phyloP scores from a whole-genome alignment of 2,888 invertebrate species.

The Hypolimnas misippus region DNA sequence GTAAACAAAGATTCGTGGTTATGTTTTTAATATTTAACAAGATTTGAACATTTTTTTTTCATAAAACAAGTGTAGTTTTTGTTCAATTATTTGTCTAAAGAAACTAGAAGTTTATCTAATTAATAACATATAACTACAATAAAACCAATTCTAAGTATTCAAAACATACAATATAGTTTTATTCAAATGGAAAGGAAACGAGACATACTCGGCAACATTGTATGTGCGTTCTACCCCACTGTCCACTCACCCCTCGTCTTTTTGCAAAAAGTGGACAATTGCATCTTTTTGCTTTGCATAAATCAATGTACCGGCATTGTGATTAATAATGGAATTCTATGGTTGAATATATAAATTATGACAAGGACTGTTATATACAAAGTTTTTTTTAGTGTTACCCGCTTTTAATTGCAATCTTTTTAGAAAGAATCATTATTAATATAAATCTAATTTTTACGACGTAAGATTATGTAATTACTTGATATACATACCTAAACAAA shows the following conservation, averaged over 20 bases:
- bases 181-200: slow-evolving; percentile 20
- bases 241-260: slow-evolving; percentile 56
- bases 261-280: slow-evolving; percentile 74
- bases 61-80: too few relatives aligned
- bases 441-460: not conserved
- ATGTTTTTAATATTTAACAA: too few relatives aligned
- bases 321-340: slow-evolving; percentile 33
- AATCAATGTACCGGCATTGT: slow-evolving; percentile 72
- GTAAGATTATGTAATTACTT: not conserved
- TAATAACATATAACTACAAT: not conserved
- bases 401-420: too few relatives aligned
- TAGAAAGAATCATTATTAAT: not conserved
- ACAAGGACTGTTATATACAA: slow-evolving; percentile 11
- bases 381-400: not conserved
- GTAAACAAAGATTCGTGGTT: too few relatives aligned
- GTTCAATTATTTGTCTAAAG: too few relatives aligned
- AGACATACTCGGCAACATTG: slow-evolving; percentile 22
- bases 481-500: not conserved
- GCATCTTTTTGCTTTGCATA: slow-evolving; percentile 77
- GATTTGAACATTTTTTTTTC: too few relatives aligned
- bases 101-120: too few relatives aligned
- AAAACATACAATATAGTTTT: slow-evolving; percentile 6
- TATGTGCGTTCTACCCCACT: slow-evolving; percentile 54
- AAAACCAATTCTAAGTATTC: not conserved
- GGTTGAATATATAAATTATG: slow-evolving; percentile 55